phyloP scores from a whole-genome alignment of 1,140 invertebrate species.

The Matsumurasca onukii region DNA sequence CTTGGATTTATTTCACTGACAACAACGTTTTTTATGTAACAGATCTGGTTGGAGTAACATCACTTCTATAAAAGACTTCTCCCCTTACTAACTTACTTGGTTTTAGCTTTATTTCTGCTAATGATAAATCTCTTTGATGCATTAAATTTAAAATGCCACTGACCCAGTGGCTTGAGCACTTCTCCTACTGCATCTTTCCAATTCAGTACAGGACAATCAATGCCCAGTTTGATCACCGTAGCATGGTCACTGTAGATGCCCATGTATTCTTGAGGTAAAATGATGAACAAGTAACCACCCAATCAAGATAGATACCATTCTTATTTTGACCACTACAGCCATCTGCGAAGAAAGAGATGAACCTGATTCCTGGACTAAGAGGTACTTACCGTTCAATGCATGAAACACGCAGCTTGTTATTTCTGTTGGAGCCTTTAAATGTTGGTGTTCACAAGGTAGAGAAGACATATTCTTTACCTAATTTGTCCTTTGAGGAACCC shows the following conservation, averaged over 20 bases:
- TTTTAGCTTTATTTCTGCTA: no score
- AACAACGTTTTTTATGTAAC: no score
- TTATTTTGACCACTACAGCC: constrained; percentile 45
- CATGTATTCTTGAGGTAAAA: constrained; percentile 26
- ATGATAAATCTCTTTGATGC: no score
- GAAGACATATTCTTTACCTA: not conserved
- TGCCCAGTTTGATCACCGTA: constrained; percentile 25
- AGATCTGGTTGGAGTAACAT: no score
- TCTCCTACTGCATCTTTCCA: constrained; percentile 27
- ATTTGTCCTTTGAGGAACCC: not conserved
- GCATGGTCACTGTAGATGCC: constrained; percentile 33
- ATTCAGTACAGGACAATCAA: constrained; percentile 14
- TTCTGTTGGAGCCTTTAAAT: not conserved
- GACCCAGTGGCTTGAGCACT: constrained; percentile 16
- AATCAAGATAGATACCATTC: constrained; percentile 41
- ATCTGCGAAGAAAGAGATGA: constrained; percentile 33
- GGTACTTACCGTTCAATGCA: not conserved
- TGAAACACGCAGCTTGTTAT: not conserved
- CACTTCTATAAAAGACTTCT: no score
- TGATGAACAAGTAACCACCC: constrained; percentile 40
- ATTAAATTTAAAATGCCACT: constrained; percentile 37
- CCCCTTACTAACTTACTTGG: no score
- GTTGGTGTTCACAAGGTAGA: not conserved
- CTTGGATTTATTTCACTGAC: no score
- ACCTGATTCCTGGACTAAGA: not conserved